These are phyloP conservation scores for Crossoptilon crossoptilon DNA, from an alignment of 2,797 vertebrate genomes.

Conservation along the genomic window DNA sequence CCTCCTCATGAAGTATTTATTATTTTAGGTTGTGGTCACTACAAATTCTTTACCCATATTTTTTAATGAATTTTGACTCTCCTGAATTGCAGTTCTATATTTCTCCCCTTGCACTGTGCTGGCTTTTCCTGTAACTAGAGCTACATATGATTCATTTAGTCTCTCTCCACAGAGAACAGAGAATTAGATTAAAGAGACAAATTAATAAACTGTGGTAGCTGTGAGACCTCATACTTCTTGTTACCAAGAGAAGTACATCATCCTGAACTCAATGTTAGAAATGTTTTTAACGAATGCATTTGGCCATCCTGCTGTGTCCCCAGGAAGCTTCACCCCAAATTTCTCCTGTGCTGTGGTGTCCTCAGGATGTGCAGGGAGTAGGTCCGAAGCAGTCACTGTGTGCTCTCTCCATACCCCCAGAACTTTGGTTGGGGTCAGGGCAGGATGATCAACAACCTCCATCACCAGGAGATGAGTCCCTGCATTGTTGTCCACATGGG, in stretches of 20 bases:
- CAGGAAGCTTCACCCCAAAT: neutral
- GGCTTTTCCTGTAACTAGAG: neutral
- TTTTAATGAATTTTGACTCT: neutral
- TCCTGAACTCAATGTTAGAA: neutral
- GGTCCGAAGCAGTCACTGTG: fast-evolving
- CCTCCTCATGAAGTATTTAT: neutral
- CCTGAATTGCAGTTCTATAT: neutral
- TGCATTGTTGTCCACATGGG: fast-evolving
- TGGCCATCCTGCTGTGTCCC: neutral
- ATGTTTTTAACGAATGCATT: neutral
- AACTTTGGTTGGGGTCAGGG: neutral
- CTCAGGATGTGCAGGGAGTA: neutral
- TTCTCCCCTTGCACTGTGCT: fast-evolving
- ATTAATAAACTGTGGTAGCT: neutral
- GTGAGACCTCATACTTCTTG: neutral
- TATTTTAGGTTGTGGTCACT: neutral
- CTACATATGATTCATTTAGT: neutral
- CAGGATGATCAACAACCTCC: fast-evolving
- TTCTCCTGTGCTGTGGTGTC: neutral
- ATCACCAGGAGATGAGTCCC: neutral
- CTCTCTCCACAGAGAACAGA: neutral
- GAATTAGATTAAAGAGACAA: conserved; percentile 17
- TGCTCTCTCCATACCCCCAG: neutral
- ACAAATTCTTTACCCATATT: neutral
- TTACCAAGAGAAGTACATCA: neutral